Evolutionary conservation across 2,888 invertebrate genomes (phyloP), one percentile per base, ranked within the genome.

Genomic region (Hirtodrosophila confusa): DNA sequence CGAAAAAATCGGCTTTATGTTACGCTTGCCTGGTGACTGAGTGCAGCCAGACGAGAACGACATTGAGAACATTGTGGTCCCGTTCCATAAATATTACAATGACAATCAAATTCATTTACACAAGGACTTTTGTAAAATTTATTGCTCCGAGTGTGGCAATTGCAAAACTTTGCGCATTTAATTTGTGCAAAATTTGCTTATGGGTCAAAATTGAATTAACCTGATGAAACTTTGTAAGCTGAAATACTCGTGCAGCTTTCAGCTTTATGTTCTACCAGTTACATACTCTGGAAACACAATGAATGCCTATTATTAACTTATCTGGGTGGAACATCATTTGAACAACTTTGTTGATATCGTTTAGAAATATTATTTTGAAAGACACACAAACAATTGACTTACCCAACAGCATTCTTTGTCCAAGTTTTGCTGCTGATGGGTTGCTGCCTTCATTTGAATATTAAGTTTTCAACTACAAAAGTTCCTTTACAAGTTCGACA

Each of bases 1-100:
- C 87, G 75, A 82, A 76, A 77, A 82, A 83, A 86, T 88, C 77
- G 84, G 79, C 75, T 77, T 85, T 83, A 67, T 77, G 83, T 82
- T 88, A 70, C 84, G 84, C 86, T 79, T 72, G 78, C 84, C 72
- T 69, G 80, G 61, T 75, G 80, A 86, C 86, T 70, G 78, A 82
- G 85, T 84, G 87, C 87, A 87, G 72, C 64, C 85, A 80, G 78
- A 75, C 62, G 57, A 50, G 35, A 31, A 12, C 6, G 24, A 40
- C 44, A 60, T 10, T 11, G 33, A 60, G 33, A 57, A 50, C 39
- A 44, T 51, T 47, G 55, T 41, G 57, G 48, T 37, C 41, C 39
- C 37, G 12, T 56, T 50, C 55, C 56, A 54, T 47, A 54, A 55
- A 67, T 58, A 67, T 61, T 55, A 71, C 57, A 71, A 76, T 71